phyloP scores from a whole-genome alignment of 2,797 vertebrate species.

The Brachyrhaphis roseni region DNA sequence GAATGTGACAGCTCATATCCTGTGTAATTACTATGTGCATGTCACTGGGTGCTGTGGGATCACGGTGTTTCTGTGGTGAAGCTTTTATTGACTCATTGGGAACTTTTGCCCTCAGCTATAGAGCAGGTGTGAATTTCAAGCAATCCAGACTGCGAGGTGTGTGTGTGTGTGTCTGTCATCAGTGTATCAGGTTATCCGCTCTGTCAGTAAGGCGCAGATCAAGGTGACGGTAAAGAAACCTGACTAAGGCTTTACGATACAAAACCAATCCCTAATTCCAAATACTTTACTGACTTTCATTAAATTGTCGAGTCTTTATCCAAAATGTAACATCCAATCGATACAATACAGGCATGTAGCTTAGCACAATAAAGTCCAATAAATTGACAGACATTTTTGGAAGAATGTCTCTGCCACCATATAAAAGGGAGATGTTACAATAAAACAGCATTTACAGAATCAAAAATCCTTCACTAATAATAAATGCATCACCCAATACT shows the following conservation, averaged over 20 bases:
- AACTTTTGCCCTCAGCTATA: background rate
- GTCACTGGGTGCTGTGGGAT: slow-evolving; percentile 1
- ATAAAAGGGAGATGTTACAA: background rate
- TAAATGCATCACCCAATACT: background rate
- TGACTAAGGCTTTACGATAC: slow-evolving; percentile 10
- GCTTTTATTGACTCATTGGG: background rate
- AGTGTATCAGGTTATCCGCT: slow-evolving; percentile 11
- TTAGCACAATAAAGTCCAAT: background rate
- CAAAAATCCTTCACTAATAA: background rate
- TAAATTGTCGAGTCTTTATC: background rate
- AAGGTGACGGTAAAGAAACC: slow-evolving; percentile 36
- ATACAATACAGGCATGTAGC: background rate
- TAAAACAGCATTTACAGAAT: background rate
- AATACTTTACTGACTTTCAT: background rate
- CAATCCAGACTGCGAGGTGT: background rate
- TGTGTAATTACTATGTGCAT: slow-evolving; percentile 6
- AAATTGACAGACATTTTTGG: background rate
- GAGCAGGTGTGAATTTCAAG: slow-evolving; percentile 26
- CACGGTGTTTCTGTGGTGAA: slow-evolving; percentile 15
- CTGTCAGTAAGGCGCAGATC: slow-evolving; percentile 16
- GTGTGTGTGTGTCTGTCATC: slow-evolving; percentile 14
- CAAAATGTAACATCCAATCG: background rate
- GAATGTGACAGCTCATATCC: slow-evolving; percentile 24
- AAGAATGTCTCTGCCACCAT: background rate
- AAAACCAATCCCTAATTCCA: slow-evolving; percentile 24